Percentiles rank a stretch among this genome's conserved stretches.
These are phyloP conservation scores for Nothocercus nigrocapillus DNA, from an alignment of 2,113 vertebrate species.

Conservation along the genomic window DNA sequence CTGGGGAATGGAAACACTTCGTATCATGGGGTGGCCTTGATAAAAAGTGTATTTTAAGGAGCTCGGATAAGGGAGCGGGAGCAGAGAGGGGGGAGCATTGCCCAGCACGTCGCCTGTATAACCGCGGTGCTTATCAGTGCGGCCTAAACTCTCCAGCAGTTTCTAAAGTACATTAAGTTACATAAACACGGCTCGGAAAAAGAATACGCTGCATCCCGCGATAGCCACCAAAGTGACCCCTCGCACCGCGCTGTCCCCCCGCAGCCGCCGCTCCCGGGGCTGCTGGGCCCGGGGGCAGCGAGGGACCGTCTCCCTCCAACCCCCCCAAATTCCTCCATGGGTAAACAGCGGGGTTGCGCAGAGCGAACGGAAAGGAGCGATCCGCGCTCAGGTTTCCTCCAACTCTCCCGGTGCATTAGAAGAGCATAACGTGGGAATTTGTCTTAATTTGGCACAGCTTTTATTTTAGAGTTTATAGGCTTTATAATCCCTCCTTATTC, in stretches of 20 bases:
- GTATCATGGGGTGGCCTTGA: conserved; percentile 73
- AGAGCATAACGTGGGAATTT: background rate
- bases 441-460: background rate
- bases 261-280: background rate
- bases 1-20: conserved; percentile 51
- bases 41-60: conserved; percentile 73
- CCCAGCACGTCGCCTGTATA: conserved; percentile 59
- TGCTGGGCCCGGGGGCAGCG: too few species aligned
- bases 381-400: background rate
- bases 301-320: too few species aligned
- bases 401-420: background rate
- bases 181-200: conserved; percentile 73
- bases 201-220: conserved; percentile 57
- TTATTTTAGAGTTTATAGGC: too few species aligned
- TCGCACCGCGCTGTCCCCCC: background rate
- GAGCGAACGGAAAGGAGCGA: background rate
- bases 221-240: conserved; percentile 74
- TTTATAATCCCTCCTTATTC: background rate
- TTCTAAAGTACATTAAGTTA: conserved; percentile 74
- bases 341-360: background rate
- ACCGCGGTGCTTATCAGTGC: conserved; percentile 74
- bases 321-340: background rate
- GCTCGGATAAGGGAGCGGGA: conserved; percentile 36
- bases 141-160: conserved; percentile 63
- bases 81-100: conserved; percentile 19